Evolutionary conservation across 1,140 invertebrate species (phyloP).

Genomic region (Rhagoletis pomonella): DNA sequence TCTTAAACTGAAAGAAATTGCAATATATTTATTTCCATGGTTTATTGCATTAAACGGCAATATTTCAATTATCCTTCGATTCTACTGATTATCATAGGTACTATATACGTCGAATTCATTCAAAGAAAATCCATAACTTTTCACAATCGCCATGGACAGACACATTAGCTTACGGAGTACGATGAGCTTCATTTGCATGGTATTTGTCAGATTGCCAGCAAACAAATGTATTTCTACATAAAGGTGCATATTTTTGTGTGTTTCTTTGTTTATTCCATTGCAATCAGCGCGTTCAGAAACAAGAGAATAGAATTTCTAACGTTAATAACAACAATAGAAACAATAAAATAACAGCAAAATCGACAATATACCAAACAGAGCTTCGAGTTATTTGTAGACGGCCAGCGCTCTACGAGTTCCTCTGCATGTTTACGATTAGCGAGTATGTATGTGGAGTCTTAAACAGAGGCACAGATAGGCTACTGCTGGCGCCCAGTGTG

Average conservation of each 20-base stretch:
- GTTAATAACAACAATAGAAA: slow-evolving; percentile 50
- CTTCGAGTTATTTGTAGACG: neutral
- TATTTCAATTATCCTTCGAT: no score
- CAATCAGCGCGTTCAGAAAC: slow-evolving; percentile 5
- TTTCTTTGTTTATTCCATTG: neutral
- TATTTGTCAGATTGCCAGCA: neutral
- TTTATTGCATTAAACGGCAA: no score
- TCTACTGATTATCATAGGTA: no score
- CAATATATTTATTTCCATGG: no score
- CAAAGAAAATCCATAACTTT: neutral
- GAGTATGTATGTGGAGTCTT: neutral
- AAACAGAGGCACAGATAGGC: slow-evolving; percentile 3
- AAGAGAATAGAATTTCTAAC: slow-evolving; percentile 51
- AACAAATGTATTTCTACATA: slow-evolving; percentile 6
- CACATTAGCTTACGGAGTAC: neutral
- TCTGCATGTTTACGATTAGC: slow-evolving; percentile 20
- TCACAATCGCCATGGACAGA: neutral
- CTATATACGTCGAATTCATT: neutral
- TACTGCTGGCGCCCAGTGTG: neutral
- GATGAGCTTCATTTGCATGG: neutral
- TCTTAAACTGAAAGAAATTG: no score
- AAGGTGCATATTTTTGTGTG: slow-evolving; percentile 15
- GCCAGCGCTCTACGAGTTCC: neutral
- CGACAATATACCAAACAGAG: slow-evolving; percentile 15
- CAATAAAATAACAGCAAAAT: slow-evolving; percentile 50